phyloP scores from a whole-genome alignment of 2,888 invertebrate genomes.

The Thereva nobilitata region DNA sequence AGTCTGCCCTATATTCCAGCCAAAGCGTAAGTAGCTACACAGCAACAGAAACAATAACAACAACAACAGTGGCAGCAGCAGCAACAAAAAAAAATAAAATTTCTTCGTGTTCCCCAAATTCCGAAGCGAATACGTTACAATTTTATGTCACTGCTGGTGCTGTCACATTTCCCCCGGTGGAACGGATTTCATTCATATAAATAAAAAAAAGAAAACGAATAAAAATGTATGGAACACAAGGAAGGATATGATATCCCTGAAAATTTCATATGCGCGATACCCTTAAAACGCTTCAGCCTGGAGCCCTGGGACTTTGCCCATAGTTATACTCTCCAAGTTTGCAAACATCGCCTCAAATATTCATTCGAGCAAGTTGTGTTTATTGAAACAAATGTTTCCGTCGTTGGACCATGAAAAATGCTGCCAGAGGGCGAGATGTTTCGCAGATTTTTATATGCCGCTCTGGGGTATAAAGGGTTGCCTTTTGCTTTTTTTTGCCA shows the following conservation, averaged over 20 bases:
- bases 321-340: not conserved
- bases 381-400: constrained; percentile 34
- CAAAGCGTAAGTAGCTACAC: too few relatives aligned
- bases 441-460: constrained; percentile 27
- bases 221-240: too few relatives aligned
- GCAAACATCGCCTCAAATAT: constrained; percentile 31
- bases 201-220: too few relatives aligned
- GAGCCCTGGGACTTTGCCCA: not conserved
- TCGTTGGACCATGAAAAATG: constrained; percentile 29
- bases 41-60: too few relatives aligned
- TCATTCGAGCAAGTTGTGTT: constrained; percentile 34
- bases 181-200: too few relatives aligned
- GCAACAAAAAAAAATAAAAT: too few relatives aligned
- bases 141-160: too few relatives aligned
- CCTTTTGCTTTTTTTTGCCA: not conserved
- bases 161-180: too few relatives aligned
- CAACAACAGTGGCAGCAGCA: too few relatives aligned
- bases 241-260: not conserved
- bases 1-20: too few relatives aligned
- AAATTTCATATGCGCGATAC: not conserved
- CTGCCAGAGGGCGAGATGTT: constrained; percentile 27
- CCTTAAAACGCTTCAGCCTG: constrained; percentile 4
- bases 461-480: constrained; percentile 18
- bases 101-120: too few relatives aligned
- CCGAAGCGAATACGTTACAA: too few relatives aligned